phyloP scores from a whole-genome alignment of 2,113 vertebrate genomes.

The Morone chrysops region DNA sequence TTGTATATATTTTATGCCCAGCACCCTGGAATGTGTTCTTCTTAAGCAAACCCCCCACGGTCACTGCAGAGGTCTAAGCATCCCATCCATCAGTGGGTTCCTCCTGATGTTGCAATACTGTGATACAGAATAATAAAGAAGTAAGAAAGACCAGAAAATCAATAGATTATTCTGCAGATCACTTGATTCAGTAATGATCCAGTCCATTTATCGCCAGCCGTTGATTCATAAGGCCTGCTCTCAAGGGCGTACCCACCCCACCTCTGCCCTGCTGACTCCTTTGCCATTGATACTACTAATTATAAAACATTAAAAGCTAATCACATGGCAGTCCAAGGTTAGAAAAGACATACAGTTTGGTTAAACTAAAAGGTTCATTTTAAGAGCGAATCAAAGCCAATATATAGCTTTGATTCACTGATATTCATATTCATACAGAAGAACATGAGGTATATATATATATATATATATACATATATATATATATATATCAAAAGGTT shows the following conservation, averaged over 20 bases:
- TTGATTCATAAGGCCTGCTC: conserved; percentile 84
- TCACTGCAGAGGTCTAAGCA: conserved; percentile 72
- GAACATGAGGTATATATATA: background rate
- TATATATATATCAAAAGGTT: background rate
- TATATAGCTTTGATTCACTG: conserved; percentile 23
- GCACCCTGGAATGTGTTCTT: conserved; percentile 43
- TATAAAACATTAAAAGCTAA: conserved; percentile 86
- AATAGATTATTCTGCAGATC: conserved; percentile 90
- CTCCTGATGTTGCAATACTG: conserved; percentile 87
- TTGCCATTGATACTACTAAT: conserved; percentile 81
- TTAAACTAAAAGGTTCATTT: conserved; percentile 67
- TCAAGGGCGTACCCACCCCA: conserved; percentile 82
- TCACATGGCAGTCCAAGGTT: conserved; percentile 81
- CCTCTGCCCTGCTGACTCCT: conserved; percentile 81
- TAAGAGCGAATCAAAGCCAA: conserved; percentile 24
- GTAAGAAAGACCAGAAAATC: conserved; percentile 86
- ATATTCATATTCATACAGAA: conserved; percentile 21
- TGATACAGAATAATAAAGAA: conserved; percentile 88
- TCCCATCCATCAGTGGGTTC: conserved; percentile 83
- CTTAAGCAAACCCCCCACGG: conserved; percentile 59
- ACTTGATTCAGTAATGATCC: conserved; percentile 88
- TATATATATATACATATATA: too few relatives aligned
- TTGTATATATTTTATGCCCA: conserved; percentile 41
- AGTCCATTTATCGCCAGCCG: conserved; percentile 84
- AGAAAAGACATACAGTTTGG: conserved; percentile 76